Conservation (phyloP, 2,888 invertebrate genomes). For the Athalia cordata region DNA sequence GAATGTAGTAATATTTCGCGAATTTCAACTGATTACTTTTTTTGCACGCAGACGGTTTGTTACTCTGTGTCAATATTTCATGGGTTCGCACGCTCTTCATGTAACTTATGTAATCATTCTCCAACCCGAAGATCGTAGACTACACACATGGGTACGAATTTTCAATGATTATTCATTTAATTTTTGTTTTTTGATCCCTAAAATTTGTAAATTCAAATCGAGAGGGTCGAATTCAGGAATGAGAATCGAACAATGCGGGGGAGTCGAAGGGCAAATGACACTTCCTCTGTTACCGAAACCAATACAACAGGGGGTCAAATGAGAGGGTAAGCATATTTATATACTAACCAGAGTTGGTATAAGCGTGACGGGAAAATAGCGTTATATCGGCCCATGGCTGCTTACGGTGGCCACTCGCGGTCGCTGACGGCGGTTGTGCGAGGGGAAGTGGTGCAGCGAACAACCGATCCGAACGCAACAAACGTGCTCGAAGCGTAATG, state of each 20-base stretch:
- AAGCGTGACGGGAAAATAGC: constrained; percentile 18
- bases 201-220: no score
- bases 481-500: constrained; percentile 60
- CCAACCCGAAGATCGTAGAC: no score
- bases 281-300: constrained; percentile 13
- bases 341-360: constrained; percentile 8
- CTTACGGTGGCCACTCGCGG: constrained; percentile 16
- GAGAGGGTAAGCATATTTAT: background rate
- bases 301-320: constrained; percentile 20
- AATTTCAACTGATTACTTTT: no score
- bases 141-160: no score
- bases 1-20: no score
- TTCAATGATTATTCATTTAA: no score
- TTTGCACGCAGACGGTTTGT: no score
- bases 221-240: background rate
- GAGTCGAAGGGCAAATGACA: constrained; percentile 6
- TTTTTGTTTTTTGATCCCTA: no score
- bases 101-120: no score
- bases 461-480: constrained; percentile 52
- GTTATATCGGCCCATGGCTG: constrained; percentile 25
- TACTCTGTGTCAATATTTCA: no score
- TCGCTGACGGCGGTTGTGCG: constrained; percentile 19
- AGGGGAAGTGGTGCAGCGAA: constrained; percentile 1
- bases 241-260: constrained; percentile 13
- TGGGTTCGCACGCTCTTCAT: no score